These are phyloP conservation scores for Caenorhabditis virilis DNA, from an alignment of 2,888 invertebrate species.

Conservation along the genomic window DNA sequence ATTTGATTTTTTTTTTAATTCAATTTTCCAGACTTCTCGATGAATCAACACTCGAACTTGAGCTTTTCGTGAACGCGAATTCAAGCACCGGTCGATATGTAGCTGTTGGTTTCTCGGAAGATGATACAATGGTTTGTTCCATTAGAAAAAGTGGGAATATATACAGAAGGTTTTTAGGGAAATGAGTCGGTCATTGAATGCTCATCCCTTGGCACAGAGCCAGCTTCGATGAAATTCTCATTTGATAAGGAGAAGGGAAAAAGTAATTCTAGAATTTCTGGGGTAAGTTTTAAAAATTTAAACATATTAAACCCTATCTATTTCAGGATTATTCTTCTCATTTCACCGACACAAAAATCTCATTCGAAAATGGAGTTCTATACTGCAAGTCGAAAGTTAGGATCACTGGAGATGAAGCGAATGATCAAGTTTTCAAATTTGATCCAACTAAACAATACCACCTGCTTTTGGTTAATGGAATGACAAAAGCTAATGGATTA, in stretches of 20 bases:
- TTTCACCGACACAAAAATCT: slow-evolving; percentile 14
- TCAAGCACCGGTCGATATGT: slow-evolving; percentile 38
- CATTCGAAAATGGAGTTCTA: slow-evolving; percentile 26
- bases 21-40: slow-evolving; percentile 6
- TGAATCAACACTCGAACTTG: slow-evolving; percentile 25
- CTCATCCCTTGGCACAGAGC: slow-evolving; percentile 37
- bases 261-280: slow-evolving; percentile 22
- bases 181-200: slow-evolving; percentile 47
- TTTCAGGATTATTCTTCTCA: slow-evolving; percentile 22
- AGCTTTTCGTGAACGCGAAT: slow-evolving; percentile 30
- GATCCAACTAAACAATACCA: slow-evolving; percentile 22
- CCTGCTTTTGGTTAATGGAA: slow-evolving; percentile 34
- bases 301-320: no score
- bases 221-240: slow-evolving; percentile 39
- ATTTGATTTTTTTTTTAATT: no score
- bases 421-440: slow-evolving; percentile 32
- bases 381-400: slow-evolving; percentile 33
- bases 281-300: slow-evolving; percentile 9
- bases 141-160: neutral
- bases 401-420: slow-evolving; percentile 11
- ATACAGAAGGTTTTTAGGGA: slow-evolving; percentile 16
- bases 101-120: slow-evolving; percentile 55
- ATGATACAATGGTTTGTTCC: slow-evolving; percentile 29
- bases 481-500: slow-evolving; percentile 21
- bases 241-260: slow-evolving; percentile 35